A percentile compares a stretch with the other conserved stretches of the same genome.
phyloP scores from a whole-genome alignment of 1,140 invertebrate species.

The Heliconius melpomene region DNA sequence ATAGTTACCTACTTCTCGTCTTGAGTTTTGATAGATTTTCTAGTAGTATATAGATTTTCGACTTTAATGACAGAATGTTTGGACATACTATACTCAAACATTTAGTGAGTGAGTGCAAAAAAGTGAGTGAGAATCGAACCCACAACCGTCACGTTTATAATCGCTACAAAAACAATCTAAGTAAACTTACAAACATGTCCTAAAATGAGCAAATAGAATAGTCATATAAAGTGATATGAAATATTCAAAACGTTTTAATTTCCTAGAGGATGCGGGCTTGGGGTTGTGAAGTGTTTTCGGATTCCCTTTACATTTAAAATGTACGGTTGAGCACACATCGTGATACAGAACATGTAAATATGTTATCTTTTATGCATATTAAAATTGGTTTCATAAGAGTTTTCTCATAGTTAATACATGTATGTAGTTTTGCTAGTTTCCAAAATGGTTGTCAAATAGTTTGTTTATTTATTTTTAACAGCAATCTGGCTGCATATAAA shows the following conservation, averaged over 20 bases:
- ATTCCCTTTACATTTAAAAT: constrained; percentile 8
- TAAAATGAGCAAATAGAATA: background rate
- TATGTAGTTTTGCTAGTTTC: background rate
- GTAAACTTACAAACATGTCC: background rate
- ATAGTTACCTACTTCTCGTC: too few species aligned
- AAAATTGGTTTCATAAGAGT: background rate
- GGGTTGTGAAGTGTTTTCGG: background rate
- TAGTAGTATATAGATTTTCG: too few species aligned
- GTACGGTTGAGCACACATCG: background rate
- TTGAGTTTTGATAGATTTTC: too few species aligned
- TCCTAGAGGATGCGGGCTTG: background rate
- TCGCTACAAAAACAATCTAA: too few species aligned
- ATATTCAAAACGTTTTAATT: constrained; percentile 6
- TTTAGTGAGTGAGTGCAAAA: too few species aligned
- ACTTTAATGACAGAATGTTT: too few species aligned
- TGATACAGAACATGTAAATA: background rate
- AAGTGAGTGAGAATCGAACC: too few species aligned
- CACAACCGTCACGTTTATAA: too few species aligned
- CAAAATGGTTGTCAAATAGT: too few species aligned
- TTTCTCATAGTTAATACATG: background rate
- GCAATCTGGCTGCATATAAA: too few species aligned
- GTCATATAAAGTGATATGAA: background rate
- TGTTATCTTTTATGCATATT: background rate
- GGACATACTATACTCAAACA: too few species aligned
- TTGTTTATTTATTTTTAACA: too few species aligned